Evolutionary conservation across 2,888 invertebrate species (phyloP).

Genomic region (Cosmia trapezina): DNA sequence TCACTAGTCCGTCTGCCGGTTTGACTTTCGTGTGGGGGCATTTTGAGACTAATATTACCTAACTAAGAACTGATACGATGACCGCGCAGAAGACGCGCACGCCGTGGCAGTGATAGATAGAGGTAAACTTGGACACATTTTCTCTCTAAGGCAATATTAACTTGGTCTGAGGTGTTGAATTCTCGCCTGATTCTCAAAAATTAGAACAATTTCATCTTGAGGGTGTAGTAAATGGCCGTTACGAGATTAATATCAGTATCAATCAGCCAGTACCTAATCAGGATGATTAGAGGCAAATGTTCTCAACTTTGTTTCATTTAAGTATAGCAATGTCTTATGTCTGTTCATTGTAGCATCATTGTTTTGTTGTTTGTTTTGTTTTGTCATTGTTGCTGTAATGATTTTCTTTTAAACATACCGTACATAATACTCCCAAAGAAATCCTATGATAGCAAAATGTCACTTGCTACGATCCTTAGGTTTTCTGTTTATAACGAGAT

Average conservation of each 20-base stretch:
- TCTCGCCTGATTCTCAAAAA: not conserved
- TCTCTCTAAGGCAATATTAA: not conserved
- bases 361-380: too few relatives aligned
- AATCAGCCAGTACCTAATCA: conserved; percentile 14
- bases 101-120: not conserved
- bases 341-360: not conserved
- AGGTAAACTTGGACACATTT: conserved; percentile 5
- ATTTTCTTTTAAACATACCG: not conserved
- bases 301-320: not conserved
- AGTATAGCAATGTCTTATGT: not conserved
- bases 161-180: conserved; percentile 6
- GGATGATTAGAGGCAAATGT: conserved; percentile 10
- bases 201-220: not conserved
- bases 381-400: not conserved
- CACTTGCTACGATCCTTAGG: not conserved
- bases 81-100: not conserved
- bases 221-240: conserved; percentile 7
- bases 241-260: conserved; percentile 15
- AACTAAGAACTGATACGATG: too few relatives aligned
- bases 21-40: not conserved
- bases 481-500: conserved; percentile 13
- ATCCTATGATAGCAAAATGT: conserved; percentile 1
- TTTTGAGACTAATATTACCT: too few relatives aligned
- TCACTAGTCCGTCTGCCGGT: not conserved
- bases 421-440: not conserved